phyloP scores from a whole-genome alignment of 2,797 vertebrate species.

The Chelmon rostratus region DNA sequence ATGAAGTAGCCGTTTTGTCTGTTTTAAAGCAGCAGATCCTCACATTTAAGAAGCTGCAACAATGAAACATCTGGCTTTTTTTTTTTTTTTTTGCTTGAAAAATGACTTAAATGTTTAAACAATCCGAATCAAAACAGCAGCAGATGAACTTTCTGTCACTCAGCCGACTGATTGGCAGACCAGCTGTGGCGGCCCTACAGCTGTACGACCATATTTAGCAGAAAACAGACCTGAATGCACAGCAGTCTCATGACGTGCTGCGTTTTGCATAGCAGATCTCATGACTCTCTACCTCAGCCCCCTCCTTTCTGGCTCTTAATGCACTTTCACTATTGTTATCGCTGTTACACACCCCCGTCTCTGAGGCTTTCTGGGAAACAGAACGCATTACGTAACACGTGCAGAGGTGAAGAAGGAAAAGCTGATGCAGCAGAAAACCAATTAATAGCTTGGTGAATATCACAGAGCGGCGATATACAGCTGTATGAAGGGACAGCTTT shows the following conservation, averaged over 20 bases:
- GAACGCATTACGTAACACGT: background rate
- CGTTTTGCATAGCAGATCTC: background rate
- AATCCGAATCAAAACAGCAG: too few species aligned
- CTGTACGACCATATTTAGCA: too few species aligned
- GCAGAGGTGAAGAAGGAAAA: background rate
- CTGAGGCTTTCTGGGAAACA: conserved; percentile 1
- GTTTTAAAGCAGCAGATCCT: too few species aligned
- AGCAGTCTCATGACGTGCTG: conserved; percentile 4
- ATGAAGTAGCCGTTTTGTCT: background rate
- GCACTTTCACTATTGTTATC: background rate
- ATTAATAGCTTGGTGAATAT: background rate
- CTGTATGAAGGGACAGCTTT: background rate
- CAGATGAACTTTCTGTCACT: too few species aligned
- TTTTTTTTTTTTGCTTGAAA: too few species aligned
- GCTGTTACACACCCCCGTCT: background rate
- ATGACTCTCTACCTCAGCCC: conserved; percentile 9
- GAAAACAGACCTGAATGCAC: background rate
- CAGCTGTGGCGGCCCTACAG: too few species aligned
- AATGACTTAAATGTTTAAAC: too few species aligned
- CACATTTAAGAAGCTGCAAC: too few species aligned
- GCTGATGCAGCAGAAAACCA: background rate
- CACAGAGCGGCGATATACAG: background rate
- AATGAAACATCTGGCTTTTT: too few species aligned
- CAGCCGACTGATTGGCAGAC: too few species aligned
- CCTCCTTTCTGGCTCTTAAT: background rate